A percentile compares a stretch with the other conserved stretches of the same genome.
phyloP scores from a whole-genome alignment of 2,888 invertebrate genomes.

The Drosophila melanosoma region DNA sequence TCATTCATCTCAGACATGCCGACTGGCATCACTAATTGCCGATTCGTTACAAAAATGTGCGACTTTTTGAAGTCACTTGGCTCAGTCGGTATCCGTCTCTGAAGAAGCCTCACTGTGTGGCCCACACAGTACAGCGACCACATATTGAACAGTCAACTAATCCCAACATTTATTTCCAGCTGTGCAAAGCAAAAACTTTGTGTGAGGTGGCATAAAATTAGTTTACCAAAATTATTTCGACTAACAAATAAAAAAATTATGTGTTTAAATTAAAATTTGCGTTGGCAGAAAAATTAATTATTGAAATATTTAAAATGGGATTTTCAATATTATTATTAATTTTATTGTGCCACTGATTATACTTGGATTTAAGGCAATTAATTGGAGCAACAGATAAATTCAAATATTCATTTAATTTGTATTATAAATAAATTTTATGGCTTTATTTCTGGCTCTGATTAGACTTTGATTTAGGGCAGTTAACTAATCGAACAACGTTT shows the following conservation, averaged over 20 bases:
- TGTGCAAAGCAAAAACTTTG: conserved; percentile 7
- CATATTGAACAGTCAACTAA: conserved; percentile 28
- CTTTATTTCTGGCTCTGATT: background rate
- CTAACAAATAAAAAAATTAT: background rate
- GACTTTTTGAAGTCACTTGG: conserved; percentile 49
- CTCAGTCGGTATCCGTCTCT: conserved; percentile 22
- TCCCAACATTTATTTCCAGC: conserved; percentile 19
- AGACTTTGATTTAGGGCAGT: conserved; percentile 2
- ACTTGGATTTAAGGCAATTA: background rate
- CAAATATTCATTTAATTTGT: background rate
- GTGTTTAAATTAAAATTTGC: background rate
- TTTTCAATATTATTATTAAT: background rate
- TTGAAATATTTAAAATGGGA: background rate
- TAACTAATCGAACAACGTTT: conserved; percentile 7
- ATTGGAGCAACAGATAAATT: background rate
- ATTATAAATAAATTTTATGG: background rate
- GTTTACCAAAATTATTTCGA: background rate
- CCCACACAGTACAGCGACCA: conserved; percentile 22
- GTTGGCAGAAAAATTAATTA: background rate
- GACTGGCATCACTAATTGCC: conserved; percentile 70
- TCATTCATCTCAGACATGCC: conserved; percentile 63
- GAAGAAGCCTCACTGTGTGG: conserved; percentile 44
- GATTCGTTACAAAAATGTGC: conserved; percentile 77
- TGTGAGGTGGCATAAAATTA: conserved; percentile 1
- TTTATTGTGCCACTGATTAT: background rate